These are phyloP conservation scores for Saturnia pavonia DNA, from an alignment of 2,888 invertebrate genomes.

Conservation along the genomic window DNA sequence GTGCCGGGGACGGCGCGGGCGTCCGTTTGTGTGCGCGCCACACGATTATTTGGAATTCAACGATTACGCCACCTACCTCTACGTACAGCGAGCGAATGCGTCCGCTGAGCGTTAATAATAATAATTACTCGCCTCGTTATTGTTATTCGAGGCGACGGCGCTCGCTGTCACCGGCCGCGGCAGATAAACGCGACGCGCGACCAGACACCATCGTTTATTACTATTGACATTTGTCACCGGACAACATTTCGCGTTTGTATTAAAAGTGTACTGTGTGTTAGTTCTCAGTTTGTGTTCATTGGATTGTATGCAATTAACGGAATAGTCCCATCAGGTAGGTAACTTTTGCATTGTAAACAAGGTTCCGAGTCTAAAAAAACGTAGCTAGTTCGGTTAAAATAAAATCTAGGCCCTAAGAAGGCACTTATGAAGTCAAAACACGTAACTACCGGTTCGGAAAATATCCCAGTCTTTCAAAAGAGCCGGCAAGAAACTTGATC, in stretches of 20 bases:
- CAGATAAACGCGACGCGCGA: conserved; percentile 59
- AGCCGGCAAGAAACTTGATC: too few relatives aligned
- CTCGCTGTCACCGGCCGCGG: conserved; percentile 60
- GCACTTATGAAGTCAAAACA: too few relatives aligned
- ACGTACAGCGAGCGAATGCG: conserved; percentile 47
- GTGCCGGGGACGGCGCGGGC: conserved; percentile 39
- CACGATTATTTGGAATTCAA: conserved; percentile 66
- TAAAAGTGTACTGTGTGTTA: conserved; percentile 28
- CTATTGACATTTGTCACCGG: conserved; percentile 28
- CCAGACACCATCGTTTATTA: conserved; percentile 46
- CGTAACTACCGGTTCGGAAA: too few relatives aligned
- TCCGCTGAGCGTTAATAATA: conserved; percentile 62
- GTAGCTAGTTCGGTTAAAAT: conserved; percentile 43
- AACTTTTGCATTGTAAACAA: conserved; percentile 46
- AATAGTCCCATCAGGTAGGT: conserved; percentile 57
- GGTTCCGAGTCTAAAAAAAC: conserved; percentile 45
- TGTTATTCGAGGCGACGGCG: conserved; percentile 58
- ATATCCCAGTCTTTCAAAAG: too few relatives aligned
- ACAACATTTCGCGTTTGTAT: conserved; percentile 50
- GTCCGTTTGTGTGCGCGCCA: conserved; percentile 50
- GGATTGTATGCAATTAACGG: conserved; percentile 46
- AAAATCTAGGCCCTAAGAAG: too few relatives aligned
- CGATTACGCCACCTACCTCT: conserved; percentile 73
- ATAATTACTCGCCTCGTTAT: conserved; percentile 70
- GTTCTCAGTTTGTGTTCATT: conserved; percentile 48